phyloP scores from a whole-genome alignment of 2,113 vertebrate species.

The Bambusicola thoracicus region DNA sequence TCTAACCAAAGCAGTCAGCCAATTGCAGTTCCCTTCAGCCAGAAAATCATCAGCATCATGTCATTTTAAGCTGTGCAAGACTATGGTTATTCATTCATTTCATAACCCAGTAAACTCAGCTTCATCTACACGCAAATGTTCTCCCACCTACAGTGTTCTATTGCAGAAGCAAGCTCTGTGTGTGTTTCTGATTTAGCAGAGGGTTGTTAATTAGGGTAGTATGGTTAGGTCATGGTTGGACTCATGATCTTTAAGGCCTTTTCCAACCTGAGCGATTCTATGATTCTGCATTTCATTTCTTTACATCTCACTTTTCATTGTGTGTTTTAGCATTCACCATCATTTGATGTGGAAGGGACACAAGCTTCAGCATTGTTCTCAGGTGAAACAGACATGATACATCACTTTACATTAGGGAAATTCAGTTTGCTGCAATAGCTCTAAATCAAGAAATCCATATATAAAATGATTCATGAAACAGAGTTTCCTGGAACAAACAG shows the following conservation, averaged over 20 bases:
- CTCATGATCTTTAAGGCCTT: no score
- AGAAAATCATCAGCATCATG: background rate
- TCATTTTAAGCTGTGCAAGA: background rate
- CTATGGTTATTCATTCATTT: background rate
- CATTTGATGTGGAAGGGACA: background rate
- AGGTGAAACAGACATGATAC: background rate
- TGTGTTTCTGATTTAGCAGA: no score
- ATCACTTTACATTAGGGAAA: background rate
- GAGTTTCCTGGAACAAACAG: background rate
- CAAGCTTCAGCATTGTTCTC: background rate
- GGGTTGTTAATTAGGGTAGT: no score
- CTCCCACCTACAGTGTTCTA: background rate
- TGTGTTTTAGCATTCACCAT: background rate
- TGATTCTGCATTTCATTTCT: background rate
- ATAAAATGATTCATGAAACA: constrained; percentile 2
- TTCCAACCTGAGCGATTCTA: no score
- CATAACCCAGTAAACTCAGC: background rate
- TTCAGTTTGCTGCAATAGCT: background rate
- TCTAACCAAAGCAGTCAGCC: background rate
- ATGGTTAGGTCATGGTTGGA: no score
- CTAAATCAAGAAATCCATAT: constrained; percentile 19
- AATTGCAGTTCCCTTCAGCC: background rate
- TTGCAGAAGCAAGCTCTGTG: background rate
- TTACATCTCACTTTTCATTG: background rate
- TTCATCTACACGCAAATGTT: background rate